phyloP scores from a whole-genome alignment of 2,888 invertebrate genomes.

The Stenichneumon culpator region DNA sequence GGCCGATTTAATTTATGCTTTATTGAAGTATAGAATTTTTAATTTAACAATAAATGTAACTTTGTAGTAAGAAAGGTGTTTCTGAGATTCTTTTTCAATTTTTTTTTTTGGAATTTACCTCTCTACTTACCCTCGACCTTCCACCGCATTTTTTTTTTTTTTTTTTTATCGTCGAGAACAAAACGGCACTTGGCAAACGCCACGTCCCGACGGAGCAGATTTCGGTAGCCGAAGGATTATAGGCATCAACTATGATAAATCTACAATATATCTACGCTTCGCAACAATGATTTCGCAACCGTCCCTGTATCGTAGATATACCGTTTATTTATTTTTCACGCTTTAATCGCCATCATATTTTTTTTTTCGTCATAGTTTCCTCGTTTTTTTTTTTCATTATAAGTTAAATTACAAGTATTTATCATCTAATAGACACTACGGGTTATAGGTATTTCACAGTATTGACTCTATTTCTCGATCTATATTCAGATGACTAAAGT shows the following conservation, averaged over 20 bases:
- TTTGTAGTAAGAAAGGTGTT: conserved; percentile 11
- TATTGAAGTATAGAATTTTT: conserved; percentile 46
- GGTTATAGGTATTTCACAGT: conserved; percentile 83
- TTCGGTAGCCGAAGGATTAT: conserved; percentile 2
- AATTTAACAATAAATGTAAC: conserved; percentile 60
- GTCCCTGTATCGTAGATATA: conserved; percentile 65
- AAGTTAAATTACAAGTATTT: conserved; percentile 82
- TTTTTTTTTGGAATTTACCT: not conserved
- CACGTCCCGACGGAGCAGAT: no score
- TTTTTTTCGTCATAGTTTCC: conserved; percentile 53
- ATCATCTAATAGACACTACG: conserved; percentile 77
- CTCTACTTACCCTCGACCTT: not conserved
- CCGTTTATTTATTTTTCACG: conserved; percentile 65
- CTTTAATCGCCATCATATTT: conserved; percentile 67
- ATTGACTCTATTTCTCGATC: conserved; percentile 82
- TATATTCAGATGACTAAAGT: conserved; percentile 82
- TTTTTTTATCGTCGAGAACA: not conserved
- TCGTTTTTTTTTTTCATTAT: conserved; percentile 75
- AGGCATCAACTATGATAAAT: conserved; percentile 30
- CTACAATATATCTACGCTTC: conserved; percentile 25
- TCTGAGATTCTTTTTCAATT: not conserved
- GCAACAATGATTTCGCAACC: conserved; percentile 52
- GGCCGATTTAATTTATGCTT: conserved; percentile 58
- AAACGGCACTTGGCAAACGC: not conserved
- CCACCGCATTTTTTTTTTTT: not conserved